These are phyloP conservation scores for Pachydiplax longipennis DNA, from an alignment of 2,888 invertebrate species.

Conservation along the genomic window DNA sequence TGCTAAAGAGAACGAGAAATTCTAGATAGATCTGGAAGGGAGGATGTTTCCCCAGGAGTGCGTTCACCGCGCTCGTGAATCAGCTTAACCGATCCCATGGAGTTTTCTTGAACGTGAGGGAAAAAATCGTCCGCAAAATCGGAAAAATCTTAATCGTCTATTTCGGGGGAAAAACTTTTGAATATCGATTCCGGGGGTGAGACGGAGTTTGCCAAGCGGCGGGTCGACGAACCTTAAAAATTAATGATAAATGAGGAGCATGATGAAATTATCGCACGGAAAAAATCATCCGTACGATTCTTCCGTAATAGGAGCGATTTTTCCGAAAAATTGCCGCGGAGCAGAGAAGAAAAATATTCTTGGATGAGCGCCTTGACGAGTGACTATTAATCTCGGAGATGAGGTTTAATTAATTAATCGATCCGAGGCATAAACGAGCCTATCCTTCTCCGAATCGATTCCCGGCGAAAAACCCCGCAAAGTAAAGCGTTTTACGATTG, in stretches of 20 bases:
- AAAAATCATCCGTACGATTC: not conserved
- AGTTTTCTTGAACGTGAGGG: not conserved
- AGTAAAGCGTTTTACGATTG: not conserved
- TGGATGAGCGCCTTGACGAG: not conserved
- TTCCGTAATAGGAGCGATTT: not conserved
- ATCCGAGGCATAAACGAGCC: not conserved
- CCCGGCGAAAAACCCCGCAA: not conserved
- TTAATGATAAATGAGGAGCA: not conserved
- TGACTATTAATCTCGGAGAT: not conserved
- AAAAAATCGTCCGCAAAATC: not conserved
- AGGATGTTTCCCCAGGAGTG: not conserved
- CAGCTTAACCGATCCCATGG: not conserved
- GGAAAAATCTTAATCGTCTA: not conserved
- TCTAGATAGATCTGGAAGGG: not conserved
- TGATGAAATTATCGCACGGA: not conserved
- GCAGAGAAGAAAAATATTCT: not conserved
- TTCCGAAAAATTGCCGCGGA: not conserved
- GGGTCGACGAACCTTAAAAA: not conserved
- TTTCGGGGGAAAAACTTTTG: not conserved
- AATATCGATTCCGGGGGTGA: not conserved
- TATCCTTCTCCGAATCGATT: not conserved
- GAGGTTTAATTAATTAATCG: not conserved
- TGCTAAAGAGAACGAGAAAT: not conserved
- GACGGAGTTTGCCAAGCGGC: not conserved
- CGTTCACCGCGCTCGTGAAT: conserved; percentile 24